These are phyloP conservation scores for Ailurus styani DNA, from an alignment of 2,113 vertebrate species.

Conservation along the genomic window DNA sequence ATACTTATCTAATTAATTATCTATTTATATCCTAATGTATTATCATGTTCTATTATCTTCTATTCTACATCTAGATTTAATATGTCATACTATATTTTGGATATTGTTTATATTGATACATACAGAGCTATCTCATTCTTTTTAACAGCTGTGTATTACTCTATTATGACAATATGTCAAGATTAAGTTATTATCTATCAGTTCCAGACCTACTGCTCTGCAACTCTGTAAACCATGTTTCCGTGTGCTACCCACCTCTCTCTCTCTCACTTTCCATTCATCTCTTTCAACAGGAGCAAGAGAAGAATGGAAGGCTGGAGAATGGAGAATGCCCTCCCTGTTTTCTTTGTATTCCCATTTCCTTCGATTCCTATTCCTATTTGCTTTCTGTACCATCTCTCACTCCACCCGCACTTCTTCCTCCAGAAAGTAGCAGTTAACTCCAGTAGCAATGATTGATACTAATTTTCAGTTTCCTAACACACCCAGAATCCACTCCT, in stretches of 20 bases:
- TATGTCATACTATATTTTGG: neutral
- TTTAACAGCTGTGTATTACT: neutral
- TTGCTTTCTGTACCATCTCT: neutral
- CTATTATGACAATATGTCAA: neutral
- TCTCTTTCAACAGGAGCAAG: neutral
- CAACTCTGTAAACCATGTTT: neutral
- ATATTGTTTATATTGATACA: neutral
- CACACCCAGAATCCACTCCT: neutral
- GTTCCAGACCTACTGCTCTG: neutral
- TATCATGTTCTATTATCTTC: neutral
- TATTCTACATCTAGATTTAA: neutral
- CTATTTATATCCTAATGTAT: neutral
- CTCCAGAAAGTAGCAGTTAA: neutral
- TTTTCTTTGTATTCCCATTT: neutral
- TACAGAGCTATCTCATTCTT: neutral
- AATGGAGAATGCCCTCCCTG: neutral
- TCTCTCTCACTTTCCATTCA: neutral
- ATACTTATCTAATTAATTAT: neutral
- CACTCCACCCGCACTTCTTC: neutral
- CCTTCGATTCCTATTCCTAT: neutral
- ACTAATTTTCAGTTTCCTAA: neutral
- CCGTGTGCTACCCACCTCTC: neutral
- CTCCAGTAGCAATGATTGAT: neutral
- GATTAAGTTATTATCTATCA: neutral
- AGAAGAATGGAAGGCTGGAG: neutral